Base-by-base conservation (phyloP, 2,113 vertebrate species). In the Oceanodroma tethys region DNA sequence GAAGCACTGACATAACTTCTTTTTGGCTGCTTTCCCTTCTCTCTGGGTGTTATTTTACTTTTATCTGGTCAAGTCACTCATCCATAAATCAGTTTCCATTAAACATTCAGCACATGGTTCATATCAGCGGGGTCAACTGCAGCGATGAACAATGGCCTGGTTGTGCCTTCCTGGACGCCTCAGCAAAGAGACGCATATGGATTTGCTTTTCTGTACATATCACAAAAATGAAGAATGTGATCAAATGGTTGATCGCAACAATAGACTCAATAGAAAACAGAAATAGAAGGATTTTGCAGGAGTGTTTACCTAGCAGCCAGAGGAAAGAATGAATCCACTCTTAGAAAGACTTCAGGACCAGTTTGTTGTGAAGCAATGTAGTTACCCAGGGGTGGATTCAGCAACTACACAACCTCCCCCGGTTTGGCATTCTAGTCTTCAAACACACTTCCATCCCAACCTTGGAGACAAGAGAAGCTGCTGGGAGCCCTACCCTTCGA, bases 11-110 rank as follows among this genome's bases (percentile, higher is more conserved):
- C 71, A 79, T 60, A 88, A 86, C 47, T 71, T 90, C 43, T 55
- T 94, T 90, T 88, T 94, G 75, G 82, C 67, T 71, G 74, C 66
- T 62, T 95, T 88, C 63, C 55, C n/a, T 92, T 90, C 18, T 38
- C 50, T 74, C 55, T 38, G 47, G 73, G 55, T 67, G 18, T 56
- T 94, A 68, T 47, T 94, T 78, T 58, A 74, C 62, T 96, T 86
- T 71, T 79, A 67, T 88, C 47, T 75, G 55, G n/a, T 65, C 92
- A 55, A 74, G 47, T 62, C 68, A 84, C 30, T 88, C 36, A 63
- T 36, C 67, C 55, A 55, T 78, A 90, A 86, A 76, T 86, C 47
- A 38, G 38, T 52, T 95, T 94, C 52, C 42, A 67, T 81, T 86
- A 83, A 90, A 88, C 34, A 72, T 71, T 95, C 82, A 86, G 55